Evolutionary conservation across 2,113 vertebrate species (phyloP).

Genomic region (Urocynchramus pylzowi): DNA sequence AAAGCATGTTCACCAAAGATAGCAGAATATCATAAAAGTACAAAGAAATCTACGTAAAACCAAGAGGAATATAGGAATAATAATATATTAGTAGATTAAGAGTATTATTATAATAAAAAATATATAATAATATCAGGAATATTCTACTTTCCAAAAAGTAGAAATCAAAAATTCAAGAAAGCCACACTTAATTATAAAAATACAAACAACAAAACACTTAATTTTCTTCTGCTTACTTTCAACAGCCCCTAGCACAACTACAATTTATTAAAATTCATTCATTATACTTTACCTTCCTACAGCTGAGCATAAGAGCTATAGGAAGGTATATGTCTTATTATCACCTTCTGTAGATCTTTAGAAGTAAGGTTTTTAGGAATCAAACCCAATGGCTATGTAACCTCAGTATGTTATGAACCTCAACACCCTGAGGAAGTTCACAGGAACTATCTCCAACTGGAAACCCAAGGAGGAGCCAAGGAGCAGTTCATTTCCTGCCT

Average conservation of each 20-base stretch:
- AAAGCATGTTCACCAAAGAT: not conserved
- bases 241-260: not conserved
- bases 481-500: not conserved
- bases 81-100: not conserved
- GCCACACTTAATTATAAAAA: not conserved
- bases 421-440: not conserved
- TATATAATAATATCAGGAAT: not conserved
- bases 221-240: not conserved
- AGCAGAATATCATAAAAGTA: not conserved
- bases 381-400: not conserved
- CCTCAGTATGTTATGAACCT: not conserved
- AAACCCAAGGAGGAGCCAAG: not conserved
- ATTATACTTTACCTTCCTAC: not conserved
- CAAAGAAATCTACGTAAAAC: not conserved
- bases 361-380: not conserved
- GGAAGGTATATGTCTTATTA: not conserved
- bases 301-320: not conserved
- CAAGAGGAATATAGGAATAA: not conserved
- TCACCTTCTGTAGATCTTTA: rapidly evolving
- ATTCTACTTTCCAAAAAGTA: not conserved
- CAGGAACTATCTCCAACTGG: not conserved
- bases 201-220: not conserved
- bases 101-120: not conserved
- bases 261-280: not conserved
- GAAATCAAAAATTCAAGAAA: not conserved